Conservation (phyloP, 2,113 vertebrate genomes). For the Muscicapa adusta region DNA sequence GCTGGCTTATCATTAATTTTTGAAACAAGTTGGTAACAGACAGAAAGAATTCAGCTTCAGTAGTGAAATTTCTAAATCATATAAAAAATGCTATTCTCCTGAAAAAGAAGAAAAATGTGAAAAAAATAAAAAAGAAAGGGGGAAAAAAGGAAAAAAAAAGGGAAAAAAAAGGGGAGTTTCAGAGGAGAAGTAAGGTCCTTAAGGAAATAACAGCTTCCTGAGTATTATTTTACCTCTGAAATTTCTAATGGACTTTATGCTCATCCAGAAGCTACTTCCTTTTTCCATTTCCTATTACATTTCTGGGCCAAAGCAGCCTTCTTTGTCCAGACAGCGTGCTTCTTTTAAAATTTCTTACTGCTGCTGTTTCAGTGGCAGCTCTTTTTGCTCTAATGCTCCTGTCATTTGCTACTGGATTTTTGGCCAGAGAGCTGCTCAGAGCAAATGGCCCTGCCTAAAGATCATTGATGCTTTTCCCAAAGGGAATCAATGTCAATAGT, state of each 20-base stretch:
- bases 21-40: background rate
- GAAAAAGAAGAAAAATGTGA: background rate
- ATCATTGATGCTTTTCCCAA: background rate
- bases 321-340: background rate
- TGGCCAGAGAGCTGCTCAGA: background rate
- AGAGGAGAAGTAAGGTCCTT: background rate
- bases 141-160: background rate
- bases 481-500: background rate
- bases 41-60: background rate
- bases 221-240: background rate
- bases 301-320: background rate
- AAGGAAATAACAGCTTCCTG: background rate
- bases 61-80: background rate
- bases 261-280: background rate
- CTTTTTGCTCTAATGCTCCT: background rate
- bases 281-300: background rate
- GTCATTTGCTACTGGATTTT: background rate
- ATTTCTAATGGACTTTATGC: background rate
- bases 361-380: background rate
- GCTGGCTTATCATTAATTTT: background rate
- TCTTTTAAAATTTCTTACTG: background rate
- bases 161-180: accelerated
- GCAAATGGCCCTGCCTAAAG: background rate
- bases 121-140: background rate
- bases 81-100: background rate